A percentile compares a stretch with the other conserved stretches of the same genome.
Evolutionary conservation across 2,113 vertebrate species (phyloP).

Genomic region (Neolamprologus variostigma): DNA sequence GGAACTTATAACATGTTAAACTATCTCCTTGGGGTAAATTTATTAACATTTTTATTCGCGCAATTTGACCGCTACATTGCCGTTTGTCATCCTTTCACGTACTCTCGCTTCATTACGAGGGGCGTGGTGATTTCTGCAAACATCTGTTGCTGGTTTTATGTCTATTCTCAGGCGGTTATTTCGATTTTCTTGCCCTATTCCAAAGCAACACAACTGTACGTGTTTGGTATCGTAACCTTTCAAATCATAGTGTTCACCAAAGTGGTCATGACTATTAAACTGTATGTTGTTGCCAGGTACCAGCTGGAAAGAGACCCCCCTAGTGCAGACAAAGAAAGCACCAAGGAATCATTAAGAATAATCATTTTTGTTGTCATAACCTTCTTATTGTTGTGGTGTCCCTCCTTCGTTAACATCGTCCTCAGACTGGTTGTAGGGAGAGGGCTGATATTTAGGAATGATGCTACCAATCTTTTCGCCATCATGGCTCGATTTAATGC

Average conservation of each 20-base stretch:
- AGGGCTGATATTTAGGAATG: constrained; percentile 50
- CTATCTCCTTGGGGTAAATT: constrained; percentile 57
- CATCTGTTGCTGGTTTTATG: constrained; percentile 53
- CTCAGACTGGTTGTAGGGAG: constrained; percentile 3
- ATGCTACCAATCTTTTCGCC: constrained; percentile 58
- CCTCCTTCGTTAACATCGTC: constrained; percentile 63
- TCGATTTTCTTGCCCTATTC: constrained; percentile 32
- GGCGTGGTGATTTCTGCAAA: constrained; percentile 33
- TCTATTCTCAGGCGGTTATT: background rate
- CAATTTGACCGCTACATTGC: constrained; percentile 68
- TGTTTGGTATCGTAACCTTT: constrained; percentile 8
- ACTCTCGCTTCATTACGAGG: constrained; percentile 41
- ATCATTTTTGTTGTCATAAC: constrained; percentile 62
- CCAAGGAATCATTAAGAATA: constrained; percentile 58
- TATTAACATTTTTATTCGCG: constrained; percentile 61
- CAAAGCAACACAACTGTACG: constrained; percentile 28
- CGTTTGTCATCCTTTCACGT: constrained; percentile 52
- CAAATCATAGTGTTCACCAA: constrained; percentile 56
- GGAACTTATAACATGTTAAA: constrained; percentile 42
- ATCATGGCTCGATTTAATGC: constrained; percentile 64
- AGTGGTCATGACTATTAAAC: constrained; percentile 65
- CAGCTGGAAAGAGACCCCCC: constrained; percentile 57
- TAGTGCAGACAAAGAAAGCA: constrained; percentile 48
- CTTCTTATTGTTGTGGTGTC: constrained; percentile 62
- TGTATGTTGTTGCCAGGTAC: constrained; percentile 55